These are phyloP conservation scores for Gorsachius goisagi DNA, from an alignment of 2,113 vertebrate genomes.

Conservation along the genomic window DNA sequence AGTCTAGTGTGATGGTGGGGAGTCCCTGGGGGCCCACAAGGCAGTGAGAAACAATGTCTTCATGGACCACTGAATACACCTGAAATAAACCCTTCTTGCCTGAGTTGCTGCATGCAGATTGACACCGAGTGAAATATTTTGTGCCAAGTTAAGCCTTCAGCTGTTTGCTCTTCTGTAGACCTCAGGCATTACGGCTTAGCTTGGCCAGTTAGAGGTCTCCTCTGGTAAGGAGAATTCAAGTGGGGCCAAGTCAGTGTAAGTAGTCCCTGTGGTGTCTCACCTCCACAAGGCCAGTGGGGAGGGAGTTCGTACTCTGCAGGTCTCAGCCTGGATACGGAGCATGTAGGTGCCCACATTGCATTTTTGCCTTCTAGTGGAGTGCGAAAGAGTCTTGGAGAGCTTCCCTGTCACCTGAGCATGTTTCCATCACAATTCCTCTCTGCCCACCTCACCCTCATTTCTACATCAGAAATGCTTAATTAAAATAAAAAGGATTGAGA, in stretches of 20 bases:
- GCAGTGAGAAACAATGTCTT: neutral
- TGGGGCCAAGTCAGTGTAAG: too few species aligned
- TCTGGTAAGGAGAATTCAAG: neutral
- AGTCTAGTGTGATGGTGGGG: neutral
- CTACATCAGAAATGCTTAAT: neutral
- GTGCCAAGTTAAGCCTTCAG: neutral
- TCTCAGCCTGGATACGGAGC: neutral
- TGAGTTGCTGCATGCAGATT: neutral
- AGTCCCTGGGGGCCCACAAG: too few species aligned
- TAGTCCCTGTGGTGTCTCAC: neutral
- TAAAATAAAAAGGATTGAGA: neutral
- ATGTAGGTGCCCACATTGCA: neutral
- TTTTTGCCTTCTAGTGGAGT: neutral
- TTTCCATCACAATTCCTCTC: neutral
- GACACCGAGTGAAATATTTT: neutral
- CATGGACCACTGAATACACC: neutral
- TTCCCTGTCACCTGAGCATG: neutral
- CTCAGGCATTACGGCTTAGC: neutral
- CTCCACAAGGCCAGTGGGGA: neutral
- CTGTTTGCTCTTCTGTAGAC: neutral
- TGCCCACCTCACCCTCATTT: neutral
- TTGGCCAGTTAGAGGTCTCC: neutral
- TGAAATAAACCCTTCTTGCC: neutral
- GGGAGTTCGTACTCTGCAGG: neutral
- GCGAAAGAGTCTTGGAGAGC: neutral